Percentiles rank a stretch among this genome's conserved stretches.
Evolutionary conservation across 2,888 invertebrate genomes (phyloP).

Genomic region (Nineta flava): DNA sequence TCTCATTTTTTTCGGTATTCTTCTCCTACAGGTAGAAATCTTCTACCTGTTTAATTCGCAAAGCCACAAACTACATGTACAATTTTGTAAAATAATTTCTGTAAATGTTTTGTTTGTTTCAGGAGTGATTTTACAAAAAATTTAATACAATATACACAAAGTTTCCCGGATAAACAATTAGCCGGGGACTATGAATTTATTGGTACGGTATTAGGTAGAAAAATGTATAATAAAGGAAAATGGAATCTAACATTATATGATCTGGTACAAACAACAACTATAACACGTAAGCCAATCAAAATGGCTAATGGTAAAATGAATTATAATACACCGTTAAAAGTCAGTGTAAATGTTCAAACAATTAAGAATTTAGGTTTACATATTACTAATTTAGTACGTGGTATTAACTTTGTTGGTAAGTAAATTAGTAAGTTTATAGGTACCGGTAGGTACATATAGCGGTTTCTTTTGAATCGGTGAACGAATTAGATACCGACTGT

Average conservation of each 20-base stretch:
- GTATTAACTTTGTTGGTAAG: slow-evolving; percentile 46
- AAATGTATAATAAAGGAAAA: slow-evolving; percentile 44
- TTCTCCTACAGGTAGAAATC: background rate
- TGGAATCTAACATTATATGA: slow-evolving; percentile 64
- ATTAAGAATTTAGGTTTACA: slow-evolving; percentile 66
- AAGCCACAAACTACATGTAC: too few species aligned
- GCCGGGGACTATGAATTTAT: slow-evolving; percentile 49
- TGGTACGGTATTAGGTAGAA: slow-evolving; percentile 44
- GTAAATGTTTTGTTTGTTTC: too few species aligned
- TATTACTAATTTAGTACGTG: slow-evolving; percentile 53
- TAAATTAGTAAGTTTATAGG: too few species aligned
- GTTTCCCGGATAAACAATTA: slow-evolving; percentile 65
- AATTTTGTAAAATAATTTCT: too few species aligned
- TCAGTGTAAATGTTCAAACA: slow-evolving; percentile 54
- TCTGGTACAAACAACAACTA: slow-evolving; percentile 45
- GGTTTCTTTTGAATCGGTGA: too few species aligned
- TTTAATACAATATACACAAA: slow-evolving; percentile 58
- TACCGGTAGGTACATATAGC: too few species aligned
- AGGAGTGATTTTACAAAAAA: slow-evolving; percentile 49
- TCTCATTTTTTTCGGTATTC: background rate
- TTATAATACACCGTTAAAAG: slow-evolving; percentile 31
- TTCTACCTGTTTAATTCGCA: background rate
- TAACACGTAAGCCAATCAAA: slow-evolving; percentile 35
- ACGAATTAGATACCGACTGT: too few species aligned
- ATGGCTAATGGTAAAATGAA: slow-evolving; percentile 20